Base-by-base conservation (phyloP, 2,113 vertebrate species). In the Puntigrus tetrazona region DNA sequence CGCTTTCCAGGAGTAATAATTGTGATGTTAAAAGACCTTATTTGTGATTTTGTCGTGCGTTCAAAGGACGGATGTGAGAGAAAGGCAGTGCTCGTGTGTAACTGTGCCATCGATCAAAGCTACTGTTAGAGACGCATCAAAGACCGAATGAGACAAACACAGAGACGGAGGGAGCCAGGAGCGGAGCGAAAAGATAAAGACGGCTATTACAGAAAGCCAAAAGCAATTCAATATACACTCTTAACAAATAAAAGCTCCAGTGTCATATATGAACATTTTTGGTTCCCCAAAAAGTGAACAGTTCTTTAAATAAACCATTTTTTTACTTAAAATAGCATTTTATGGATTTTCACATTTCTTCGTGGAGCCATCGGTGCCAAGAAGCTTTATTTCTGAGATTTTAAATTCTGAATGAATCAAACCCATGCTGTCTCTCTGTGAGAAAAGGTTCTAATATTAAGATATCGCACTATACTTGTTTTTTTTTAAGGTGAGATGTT, bases 31-130 rank as follows among this genome's bases (percentile, higher is more conserved):
- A 59, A n/a, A 59, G 63, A 34, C 34, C 29, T 67, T 7, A 14
- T 63, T 65, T 65, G 29, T 31, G 5, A 65, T 65, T 65, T 36
- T 70, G 67, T 22, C 34, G 11, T 69, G 29, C 36, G 36, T 67
- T 16, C 18, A 67, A 67, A 67, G 29, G 63, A 16, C 63, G 16
- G 4, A 43, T 41, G n/a, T n/a, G 69, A 43, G 70, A n/a, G 38
- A 10, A 38, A 38, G 18, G 67, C 65, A 22, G 31, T 69, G 65
- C 36, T 69, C 20, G 18, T 4, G 34, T 36, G 20, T 22, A 41
- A 72, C 69, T 43, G 69, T n/a, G 69, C 36, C 36, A 43, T 43
- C 25, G 22, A 25, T 72, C 69, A 72, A 72, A 72, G 22, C 69
- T 10, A 38, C 67, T n/a, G 36, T 43, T 43, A 25, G 3, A 38